Conservation (phyloP, 2,888 invertebrate species). For the Ischnura elegans region DNA sequence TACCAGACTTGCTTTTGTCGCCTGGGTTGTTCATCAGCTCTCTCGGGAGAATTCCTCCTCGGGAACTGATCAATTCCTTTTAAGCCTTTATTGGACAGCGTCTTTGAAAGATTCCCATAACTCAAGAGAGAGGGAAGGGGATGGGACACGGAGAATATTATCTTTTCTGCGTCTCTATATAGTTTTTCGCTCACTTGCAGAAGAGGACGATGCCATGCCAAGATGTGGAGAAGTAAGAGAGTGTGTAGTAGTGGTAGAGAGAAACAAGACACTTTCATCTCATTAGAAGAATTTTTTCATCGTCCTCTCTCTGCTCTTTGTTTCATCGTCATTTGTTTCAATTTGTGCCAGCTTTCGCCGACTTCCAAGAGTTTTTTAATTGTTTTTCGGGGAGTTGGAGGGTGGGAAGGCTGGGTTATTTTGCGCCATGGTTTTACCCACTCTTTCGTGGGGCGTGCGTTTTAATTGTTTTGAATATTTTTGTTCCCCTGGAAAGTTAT, state of each 20-base stretch:
- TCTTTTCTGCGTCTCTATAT: conserved; percentile 43
- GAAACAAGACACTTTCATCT: neutral
- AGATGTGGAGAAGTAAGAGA: neutral
- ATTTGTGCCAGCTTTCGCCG: conserved; percentile 1
- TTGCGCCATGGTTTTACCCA: neutral
- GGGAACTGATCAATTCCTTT: conserved; percentile 55
- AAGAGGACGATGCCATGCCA: neutral
- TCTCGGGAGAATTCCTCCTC: conserved; percentile 22
- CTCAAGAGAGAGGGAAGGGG: conserved; percentile 33
- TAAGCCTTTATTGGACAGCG: conserved; percentile 50
- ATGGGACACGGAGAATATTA: neutral
- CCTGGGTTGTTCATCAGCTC: neutral
- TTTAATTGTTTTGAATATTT: conserved; percentile 2
- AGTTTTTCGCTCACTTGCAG: neutral
- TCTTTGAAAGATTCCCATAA: conserved; percentile 44
- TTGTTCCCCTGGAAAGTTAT: neutral
- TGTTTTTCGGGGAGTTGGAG: neutral
- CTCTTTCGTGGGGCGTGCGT: neutral
- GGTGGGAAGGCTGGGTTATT: neutral
- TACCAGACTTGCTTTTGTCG: conserved; percentile 50
- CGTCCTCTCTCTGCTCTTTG: neutral
- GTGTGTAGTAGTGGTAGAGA: neutral
- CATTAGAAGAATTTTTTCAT: neutral
- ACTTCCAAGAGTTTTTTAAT: neutral
- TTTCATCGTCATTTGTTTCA: conserved; percentile 26